Evolutionary conservation across 2,113 vertebrate species (phyloP).

Genomic region (Pachyramphus minor): DNA sequence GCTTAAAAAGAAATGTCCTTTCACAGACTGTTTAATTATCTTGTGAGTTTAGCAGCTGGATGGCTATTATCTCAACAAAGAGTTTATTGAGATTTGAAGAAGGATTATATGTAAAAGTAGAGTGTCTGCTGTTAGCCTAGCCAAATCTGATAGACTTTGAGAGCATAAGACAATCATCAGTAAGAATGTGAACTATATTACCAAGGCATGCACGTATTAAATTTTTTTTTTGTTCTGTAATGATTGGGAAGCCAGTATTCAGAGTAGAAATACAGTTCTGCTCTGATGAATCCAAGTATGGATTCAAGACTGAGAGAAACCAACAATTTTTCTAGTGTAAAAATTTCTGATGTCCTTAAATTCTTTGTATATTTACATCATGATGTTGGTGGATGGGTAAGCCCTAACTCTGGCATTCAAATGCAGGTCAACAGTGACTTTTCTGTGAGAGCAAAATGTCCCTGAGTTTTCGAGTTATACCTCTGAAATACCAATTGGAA

Average conservation of each 20-base stretch:
- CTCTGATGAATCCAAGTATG: not conserved
- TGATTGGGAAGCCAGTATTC: not conserved
- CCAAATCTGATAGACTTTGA: not conserved
- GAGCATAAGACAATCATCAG: not conserved
- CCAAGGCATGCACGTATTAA: not conserved
- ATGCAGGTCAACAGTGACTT: not conserved
- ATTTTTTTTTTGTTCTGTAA: not conserved
- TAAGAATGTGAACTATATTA: not conserved
- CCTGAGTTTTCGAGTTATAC: not conserved
- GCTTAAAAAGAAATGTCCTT: conserved; percentile 12
- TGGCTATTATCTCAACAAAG: conserved; percentile 30
- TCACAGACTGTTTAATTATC: conserved; percentile 30
- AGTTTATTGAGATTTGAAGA: conserved; percentile 8
- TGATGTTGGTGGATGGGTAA: not conserved
- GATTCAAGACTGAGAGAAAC: not conserved
- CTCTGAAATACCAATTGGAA: not conserved
- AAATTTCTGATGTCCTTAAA: not conserved
- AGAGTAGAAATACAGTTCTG: not conserved
- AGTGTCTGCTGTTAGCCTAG: not conserved
- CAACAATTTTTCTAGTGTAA: not conserved
- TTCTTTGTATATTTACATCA: not conserved
- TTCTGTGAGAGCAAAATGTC: not conserved
- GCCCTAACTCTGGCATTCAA: not conserved
- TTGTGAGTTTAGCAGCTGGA: conserved; percentile 1
- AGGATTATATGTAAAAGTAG: not conserved